Percentiles rank a stretch among this genome's conserved stretches.
phyloP scores from a whole-genome alignment of 2,113 vertebrate species.

The Thinocorus orbignyianus region DNA sequence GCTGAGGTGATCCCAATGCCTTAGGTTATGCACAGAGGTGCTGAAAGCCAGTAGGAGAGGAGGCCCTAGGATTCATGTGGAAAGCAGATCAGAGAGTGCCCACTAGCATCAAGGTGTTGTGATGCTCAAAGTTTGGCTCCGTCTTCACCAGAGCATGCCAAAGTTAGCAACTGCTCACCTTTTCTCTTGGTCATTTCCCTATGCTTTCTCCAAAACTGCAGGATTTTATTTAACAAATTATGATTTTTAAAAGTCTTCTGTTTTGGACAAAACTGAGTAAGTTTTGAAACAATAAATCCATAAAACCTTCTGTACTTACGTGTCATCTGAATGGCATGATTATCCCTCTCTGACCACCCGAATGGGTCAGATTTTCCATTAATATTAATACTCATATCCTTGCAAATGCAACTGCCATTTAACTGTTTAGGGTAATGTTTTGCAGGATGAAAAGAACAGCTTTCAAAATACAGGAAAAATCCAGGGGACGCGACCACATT shows the following conservation, averaged over 20 bases:
- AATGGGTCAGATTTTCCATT: not conserved
- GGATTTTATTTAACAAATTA: not conserved
- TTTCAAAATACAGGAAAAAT: constrained; percentile 58
- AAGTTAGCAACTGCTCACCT: not conserved
- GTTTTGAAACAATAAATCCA: not conserved
- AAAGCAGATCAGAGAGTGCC: not conserved
- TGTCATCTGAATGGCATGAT: not conserved
- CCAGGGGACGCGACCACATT: constrained; percentile 9
- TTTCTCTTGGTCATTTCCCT: not conserved
- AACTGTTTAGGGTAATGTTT: constrained; percentile 15
- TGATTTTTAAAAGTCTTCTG: not conserved
- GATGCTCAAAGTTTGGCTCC: not conserved
- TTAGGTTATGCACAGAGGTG: not conserved
- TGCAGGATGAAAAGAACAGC: not conserved
- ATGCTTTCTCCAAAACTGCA: not conserved
- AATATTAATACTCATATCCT: constrained; percentile 26
- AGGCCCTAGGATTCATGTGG: not conserved
- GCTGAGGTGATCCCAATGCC: not conserved
- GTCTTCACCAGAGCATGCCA: not conserved
- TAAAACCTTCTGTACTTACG: not conserved
- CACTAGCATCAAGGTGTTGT: not conserved
- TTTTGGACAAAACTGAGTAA: not conserved
- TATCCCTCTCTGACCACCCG: not conserved
- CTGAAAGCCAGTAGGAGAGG: not conserved
- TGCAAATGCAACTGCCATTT: not conserved